Evolutionary conservation across 92 coral and sea anemone genomes (phyloP).

Genomic region (Palythoa grandiflora): DNA sequence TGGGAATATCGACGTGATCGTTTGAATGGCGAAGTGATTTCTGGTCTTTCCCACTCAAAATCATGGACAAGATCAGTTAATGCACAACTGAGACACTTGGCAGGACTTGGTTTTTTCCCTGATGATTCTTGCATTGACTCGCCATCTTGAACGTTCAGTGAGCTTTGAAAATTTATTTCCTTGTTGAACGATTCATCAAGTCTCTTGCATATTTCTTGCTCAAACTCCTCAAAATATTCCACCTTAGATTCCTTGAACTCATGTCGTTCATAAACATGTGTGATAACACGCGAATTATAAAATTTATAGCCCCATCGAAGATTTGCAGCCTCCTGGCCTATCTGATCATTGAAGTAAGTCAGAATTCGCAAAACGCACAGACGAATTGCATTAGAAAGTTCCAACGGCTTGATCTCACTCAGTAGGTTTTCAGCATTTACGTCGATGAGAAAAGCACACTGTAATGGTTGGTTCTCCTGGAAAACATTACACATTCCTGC

Average conservation of each 20-base stretch:
- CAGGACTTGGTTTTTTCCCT: slow-evolving; percentile 60
- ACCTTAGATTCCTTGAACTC: slow-evolving; percentile 81
- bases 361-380: slow-evolving; percentile 82
- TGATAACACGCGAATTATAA: slow-evolving; percentile 81
- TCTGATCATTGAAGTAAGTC: slow-evolving; percentile 70
- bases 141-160: slow-evolving; percentile 2
- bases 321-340: slow-evolving; percentile 33
- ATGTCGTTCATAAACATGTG: slow-evolving; percentile 81
- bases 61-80: slow-evolving; percentile 88
- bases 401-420: slow-evolving; percentile 41
- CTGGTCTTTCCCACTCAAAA: slow-evolving; percentile 90
- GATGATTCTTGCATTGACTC: slow-evolving; percentile 19
- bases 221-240: slow-evolving; percentile 84
- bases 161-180: slow-evolving; percentile 33
- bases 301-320: slow-evolving; percentile 95
- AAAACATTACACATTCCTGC: slow-evolving; percentile 49
- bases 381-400: slow-evolving; percentile 73
- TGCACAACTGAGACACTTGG: slow-evolving; percentile 84
- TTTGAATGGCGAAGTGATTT: slow-evolving; percentile 82
- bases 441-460: slow-evolving; percentile 69
- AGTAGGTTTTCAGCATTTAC: slow-evolving; percentile 45
- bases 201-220: slow-evolving; percentile 64
- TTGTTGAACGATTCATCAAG: slow-evolving; percentile 65
- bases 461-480: slow-evolving; percentile 43
- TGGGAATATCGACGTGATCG: slow-evolving; percentile 61